phyloP scores from a whole-genome alignment of 2,113 vertebrate species.

The Daubentonia madagascariensis region DNA sequence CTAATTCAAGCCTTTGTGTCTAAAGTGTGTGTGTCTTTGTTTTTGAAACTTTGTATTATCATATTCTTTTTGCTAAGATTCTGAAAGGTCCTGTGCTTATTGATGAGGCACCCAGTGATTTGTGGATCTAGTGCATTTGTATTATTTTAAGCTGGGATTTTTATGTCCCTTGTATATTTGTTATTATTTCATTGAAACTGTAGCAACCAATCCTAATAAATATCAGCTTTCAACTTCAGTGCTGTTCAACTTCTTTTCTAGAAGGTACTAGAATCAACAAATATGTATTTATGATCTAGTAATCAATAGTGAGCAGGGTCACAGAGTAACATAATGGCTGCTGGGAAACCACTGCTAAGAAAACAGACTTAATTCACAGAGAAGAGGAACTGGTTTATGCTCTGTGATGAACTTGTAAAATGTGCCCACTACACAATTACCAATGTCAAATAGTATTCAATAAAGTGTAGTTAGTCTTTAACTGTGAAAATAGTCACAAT shows the following conservation, averaged over 20 bases:
- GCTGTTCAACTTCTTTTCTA: background rate
- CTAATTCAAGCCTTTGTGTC: background rate
- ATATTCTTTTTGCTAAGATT: background rate
- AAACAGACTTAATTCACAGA: background rate
- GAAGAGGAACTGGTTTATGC: accelerated
- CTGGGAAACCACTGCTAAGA: background rate
- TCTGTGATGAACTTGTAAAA: background rate
- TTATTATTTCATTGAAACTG: background rate
- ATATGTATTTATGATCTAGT: background rate
- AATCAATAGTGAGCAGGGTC: background rate
- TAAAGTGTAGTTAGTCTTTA: background rate
- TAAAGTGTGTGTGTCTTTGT: background rate
- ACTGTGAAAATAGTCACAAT: background rate
- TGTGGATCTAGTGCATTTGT: background rate
- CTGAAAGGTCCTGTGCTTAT: accelerated
- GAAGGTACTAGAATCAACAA: background rate
- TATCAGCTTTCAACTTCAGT: background rate
- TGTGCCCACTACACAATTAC: background rate
- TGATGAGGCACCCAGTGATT: background rate
- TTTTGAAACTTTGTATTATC: background rate
- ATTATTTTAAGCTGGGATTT: background rate
- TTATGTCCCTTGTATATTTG: background rate
- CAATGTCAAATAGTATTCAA: background rate
- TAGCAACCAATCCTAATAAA: background rate
- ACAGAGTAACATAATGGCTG: background rate